A percentile compares a stretch with the other conserved stretches of the same genome.
Conservation (phyloP, 37 sponge, comb jelly and placozoan species). For the Chondrosia reniformis region DNA sequence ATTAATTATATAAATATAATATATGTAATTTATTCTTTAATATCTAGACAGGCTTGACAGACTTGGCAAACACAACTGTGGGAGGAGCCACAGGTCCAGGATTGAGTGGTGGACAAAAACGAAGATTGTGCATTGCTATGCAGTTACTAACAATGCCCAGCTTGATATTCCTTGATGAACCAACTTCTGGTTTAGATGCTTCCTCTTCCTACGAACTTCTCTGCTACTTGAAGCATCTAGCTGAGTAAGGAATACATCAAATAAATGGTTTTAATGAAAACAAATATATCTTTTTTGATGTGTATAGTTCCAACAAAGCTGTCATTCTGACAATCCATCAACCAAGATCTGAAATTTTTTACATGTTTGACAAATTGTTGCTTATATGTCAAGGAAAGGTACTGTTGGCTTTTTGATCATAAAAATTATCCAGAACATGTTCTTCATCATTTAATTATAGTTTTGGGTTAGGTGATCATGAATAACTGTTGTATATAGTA, state of each 20-base stretch:
- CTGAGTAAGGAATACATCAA: slow-evolving; percentile 2
- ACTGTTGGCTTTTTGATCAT: background rate
- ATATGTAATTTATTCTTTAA: background rate
- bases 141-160: slow-evolving; percentile 76
- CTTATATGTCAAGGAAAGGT: slow-evolving; percentile 71
- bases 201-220: slow-evolving; percentile 44
- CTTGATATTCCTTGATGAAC: slow-evolving; percentile 81
- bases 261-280: no score
- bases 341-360: slow-evolving; percentile 72
- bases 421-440: no score
- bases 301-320: slow-evolving; percentile 36
- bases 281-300: background rate
- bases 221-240: slow-evolving; percentile 55
- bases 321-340: slow-evolving; percentile 80
- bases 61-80: background rate
- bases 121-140: slow-evolving; percentile 66
- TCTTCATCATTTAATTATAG: background rate
- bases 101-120: slow-evolving; percentile 39
- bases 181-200: slow-evolving; percentile 63
- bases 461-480: background rate
- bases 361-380: slow-evolving; percentile 58
- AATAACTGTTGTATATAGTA: background rate
- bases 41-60: background rate
- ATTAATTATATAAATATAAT: background rate
- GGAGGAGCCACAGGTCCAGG: background rate